Percentiles rank a stretch among this genome's conserved stretches.
These are phyloP conservation scores for Antheraea mylitta DNA, from an alignment of 1,140 invertebrate genomes.

Conservation along the genomic window DNA sequence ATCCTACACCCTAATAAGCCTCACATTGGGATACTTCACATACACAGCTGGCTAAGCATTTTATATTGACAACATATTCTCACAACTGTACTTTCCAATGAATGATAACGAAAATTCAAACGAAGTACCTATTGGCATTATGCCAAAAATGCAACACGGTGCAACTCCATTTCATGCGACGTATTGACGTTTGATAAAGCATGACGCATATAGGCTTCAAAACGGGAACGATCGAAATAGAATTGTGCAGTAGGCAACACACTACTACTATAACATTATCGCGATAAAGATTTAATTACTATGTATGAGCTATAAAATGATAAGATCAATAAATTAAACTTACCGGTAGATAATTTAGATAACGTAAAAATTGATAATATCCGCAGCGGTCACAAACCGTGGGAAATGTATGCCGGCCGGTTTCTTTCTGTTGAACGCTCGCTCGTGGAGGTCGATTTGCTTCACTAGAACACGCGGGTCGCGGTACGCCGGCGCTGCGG, in stretches of 20 bases:
- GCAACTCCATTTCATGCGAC: background rate
- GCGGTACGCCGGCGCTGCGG: slow-evolving; percentile 48
- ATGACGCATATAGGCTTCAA: background rate
- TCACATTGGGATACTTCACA: slow-evolving; percentile 32
- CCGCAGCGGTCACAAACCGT: slow-evolving; percentile 46
- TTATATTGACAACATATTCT: slow-evolving; percentile 13
- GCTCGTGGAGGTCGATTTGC: slow-evolving; percentile 62
- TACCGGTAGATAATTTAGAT: slow-evolving; percentile 24
- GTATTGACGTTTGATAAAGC: background rate
- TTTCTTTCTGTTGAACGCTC: slow-evolving; percentile 47
- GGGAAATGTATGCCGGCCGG: slow-evolving; percentile 62
- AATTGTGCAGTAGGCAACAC: background rate
- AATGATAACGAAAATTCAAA: slow-evolving; percentile 23
- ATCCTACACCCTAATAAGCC: slow-evolving; percentile 18
- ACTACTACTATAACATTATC: background rate
- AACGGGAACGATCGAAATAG: background rate
- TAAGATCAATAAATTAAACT: slow-evolving; percentile 14
- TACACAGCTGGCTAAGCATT: slow-evolving; percentile 10
- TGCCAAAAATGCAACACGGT: slow-evolving; percentile 16
- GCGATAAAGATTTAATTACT: too few species aligned
- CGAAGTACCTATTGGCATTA: slow-evolving; percentile 16
- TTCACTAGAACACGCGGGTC: slow-evolving; percentile 53
- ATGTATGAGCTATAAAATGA: too few species aligned
- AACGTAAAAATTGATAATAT: slow-evolving; percentile 3
- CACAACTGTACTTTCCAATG: slow-evolving; percentile 9